Evolutionary conservation across 2,888 invertebrate genomes (phyloP), one percentile per base, ranked within the genome.

Genomic region (Megaustenia siamemsis): DNA sequence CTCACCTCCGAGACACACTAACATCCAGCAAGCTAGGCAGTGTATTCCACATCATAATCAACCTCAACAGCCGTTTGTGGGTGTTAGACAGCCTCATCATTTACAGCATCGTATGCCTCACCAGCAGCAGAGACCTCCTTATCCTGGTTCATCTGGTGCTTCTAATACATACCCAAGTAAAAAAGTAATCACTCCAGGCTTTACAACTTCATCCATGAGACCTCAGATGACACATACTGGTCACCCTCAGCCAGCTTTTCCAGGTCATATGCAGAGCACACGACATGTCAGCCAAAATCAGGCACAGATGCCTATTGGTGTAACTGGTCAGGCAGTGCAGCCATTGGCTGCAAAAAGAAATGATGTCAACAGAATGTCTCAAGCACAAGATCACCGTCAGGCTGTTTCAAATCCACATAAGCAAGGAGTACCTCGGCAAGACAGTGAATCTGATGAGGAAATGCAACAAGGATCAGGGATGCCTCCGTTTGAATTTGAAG

Each of bases 61-160:
- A 71, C 40, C 71, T 43, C 60, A 63, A 15, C 71, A 82, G 21
- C 40, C 73, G 28, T 32, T 45, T 73, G 3, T 28, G 8, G 35
- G 43, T 68, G 49, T 45, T 79, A 45, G 45, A 63, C 78, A 60
- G 43, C 63, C 24, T 43, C 78, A 79, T n/a, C 32, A 79, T 18
- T 49, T 28, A 45, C 76, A 56, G 24, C 56, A 60, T 35, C 76
- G 10, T 60, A 40, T 53, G 10, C 77, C 53, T n/a, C 40, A 24
- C 18, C 77, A 32, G n/a, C 78, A 78, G 0, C 63, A 63, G 66
- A 43, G 40, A 40, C 45, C 78, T 60, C 40, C 45, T 24, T 45
- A 28, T 28, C 40, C 78, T 63, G 63, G 38, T 18, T 43, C 66
- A 28, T 43, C 78, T 3, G 43, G 63, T 40, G 66, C 78, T 63